Conservation (phyloP, 2,113 vertebrate species). For the Dicaeum eximium region DNA sequence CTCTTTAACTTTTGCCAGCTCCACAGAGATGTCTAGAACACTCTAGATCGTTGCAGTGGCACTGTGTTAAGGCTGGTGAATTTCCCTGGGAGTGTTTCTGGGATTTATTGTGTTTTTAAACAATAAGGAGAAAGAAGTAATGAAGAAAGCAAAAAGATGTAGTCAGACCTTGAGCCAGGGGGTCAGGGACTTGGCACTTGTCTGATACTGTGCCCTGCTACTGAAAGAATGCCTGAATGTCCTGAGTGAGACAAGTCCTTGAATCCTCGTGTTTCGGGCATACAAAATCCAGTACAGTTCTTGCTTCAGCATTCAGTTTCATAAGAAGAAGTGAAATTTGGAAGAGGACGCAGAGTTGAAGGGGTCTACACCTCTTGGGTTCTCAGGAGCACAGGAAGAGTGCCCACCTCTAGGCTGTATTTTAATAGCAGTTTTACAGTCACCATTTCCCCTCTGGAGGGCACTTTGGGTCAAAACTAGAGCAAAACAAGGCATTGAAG, state of each 20-base stretch:
- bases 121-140: background rate
- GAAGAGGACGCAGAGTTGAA: background rate
- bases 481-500: background rate
- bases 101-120: background rate
- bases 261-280: background rate
- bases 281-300: background rate
- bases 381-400: background rate
- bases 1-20: background rate
- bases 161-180: background rate
- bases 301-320: background rate
- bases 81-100: background rate
- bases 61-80: background rate
- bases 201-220: background rate
- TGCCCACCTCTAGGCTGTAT: background rate
- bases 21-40: background rate
- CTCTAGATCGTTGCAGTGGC: background rate
- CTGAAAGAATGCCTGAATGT: fast-evolving
- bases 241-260: background rate
- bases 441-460: background rate
- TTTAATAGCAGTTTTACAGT: background rate
- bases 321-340: background rate
- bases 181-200: background rate
- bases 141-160: background rate
- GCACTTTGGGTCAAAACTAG: background rate
- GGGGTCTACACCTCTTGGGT: background rate